Evolutionary conservation across 2,888 invertebrate genomes (phyloP), one percentile per base, ranked within the genome.

Genomic region (Watsonalla binaria): DNA sequence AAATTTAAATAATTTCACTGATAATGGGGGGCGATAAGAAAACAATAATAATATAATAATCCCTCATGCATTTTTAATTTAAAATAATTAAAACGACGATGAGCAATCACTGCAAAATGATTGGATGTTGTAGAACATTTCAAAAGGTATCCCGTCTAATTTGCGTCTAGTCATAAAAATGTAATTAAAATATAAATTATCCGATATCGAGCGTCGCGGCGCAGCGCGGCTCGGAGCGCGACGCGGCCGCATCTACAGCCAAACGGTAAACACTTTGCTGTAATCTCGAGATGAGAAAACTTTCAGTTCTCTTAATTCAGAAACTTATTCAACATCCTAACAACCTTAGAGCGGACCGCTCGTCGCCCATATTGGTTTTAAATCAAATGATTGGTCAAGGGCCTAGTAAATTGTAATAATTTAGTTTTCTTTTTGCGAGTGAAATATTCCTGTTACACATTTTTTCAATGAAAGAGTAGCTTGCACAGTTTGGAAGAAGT

Each of bases 261-360:
- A 86, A 90, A 91, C 91, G 90, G 91, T 91, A 91, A 91, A 91
- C 91, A 91, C 91, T 91, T 90, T 83, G 90, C 90, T 89, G 90
- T 91, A 91, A 91, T 91, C 91, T 91, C 88, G 85, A 91, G 91
- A 91, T 91, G 91, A 91, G 91, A 91, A 91, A 91, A 91, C 90
- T 91, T 90, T 90, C 90, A 90, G 91, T 90, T 88, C 90, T 91
- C 91, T 91, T 91, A 91, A 91, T 91, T 91, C 91, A 90, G 89
- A 91, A 91, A 91, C 90, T 91, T 91, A 90, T 90, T 90, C 90
- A 90, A 90, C 87, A 90, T 86, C 88, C 89, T 90, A 90, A 90
- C 90, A 89, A 90, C 89, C 90, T 90, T 90, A 90, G 82, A 86
- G 84, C 78, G 87, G 86, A 82, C 88, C 86, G 24, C 24, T 24